Conservation (phyloP, 2,113 vertebrate genomes). For the Cranoglanis bouderius region DNA sequence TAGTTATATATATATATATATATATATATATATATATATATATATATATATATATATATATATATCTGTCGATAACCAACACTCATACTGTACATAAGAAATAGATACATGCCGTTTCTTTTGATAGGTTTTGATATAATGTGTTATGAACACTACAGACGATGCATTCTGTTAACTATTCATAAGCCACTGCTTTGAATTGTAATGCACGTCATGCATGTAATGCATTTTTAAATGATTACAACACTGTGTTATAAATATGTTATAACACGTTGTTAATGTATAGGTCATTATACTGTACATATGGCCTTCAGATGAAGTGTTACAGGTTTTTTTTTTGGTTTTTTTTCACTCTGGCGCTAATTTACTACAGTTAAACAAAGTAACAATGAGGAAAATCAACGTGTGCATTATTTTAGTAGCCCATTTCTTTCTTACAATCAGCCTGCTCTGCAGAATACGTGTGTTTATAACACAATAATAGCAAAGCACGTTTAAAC, state of each 20-base stretch:
- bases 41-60: neutral
- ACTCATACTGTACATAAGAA: neutral
- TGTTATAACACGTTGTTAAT: neutral
- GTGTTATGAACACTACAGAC: neutral
- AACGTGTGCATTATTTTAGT: neutral
- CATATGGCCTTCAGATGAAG: neutral
- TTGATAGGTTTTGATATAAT: neutral
- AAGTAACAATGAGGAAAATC: neutral
- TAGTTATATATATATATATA: neutral
- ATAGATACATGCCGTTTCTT: neutral
- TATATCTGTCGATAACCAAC: neutral
- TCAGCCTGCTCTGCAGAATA: constrained; percentile 70
- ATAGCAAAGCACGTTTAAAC: constrained; percentile 31
- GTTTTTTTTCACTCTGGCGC: too few relatives aligned
- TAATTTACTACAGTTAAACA: neutral
- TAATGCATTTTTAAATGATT: neutral
- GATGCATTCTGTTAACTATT: neutral
- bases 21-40: neutral
- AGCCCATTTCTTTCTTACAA: constrained; percentile 62
- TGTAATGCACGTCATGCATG: too few relatives aligned
- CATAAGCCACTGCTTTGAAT: neutral
- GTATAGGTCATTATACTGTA: neutral
- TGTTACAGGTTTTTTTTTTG: too few relatives aligned
- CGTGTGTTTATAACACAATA: constrained; percentile 70
- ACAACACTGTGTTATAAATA: neutral